Percentiles rank a stretch among this genome's conserved stretches.
Evolutionary conservation across 2,113 vertebrate genomes (phyloP).

Genomic region (Salminus brasiliensis): DNA sequence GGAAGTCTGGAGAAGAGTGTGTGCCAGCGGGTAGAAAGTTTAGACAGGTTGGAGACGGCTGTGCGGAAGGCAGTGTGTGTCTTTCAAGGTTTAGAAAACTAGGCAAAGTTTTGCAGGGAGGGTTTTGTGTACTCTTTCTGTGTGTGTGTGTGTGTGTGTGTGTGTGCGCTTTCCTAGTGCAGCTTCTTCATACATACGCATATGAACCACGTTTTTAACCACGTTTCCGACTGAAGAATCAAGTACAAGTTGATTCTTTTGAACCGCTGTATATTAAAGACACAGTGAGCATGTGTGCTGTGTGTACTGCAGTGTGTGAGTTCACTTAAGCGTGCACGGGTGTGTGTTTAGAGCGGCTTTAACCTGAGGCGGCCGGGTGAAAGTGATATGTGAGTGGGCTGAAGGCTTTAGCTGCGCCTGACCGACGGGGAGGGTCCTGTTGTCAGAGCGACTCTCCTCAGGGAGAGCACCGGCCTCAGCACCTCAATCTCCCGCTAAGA

Average conservation of each 20-base stretch:
- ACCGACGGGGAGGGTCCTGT: constrained; percentile 47
- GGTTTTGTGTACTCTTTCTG: constrained; percentile 60
- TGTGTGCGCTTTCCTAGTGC: too few relatives aligned
- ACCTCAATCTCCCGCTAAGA: constrained; percentile 74
- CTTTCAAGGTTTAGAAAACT: not conserved
- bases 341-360: constrained; percentile 68
- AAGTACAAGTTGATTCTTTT: too few relatives aligned
- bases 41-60: constrained; percentile 23
- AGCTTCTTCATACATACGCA: too few relatives aligned
- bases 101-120: constrained; percentile 44
- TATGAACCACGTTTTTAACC: too few relatives aligned
- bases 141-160: not conserved
- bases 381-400: constrained; percentile 78
- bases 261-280: too few relatives aligned
- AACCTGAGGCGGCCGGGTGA: constrained; percentile 76
- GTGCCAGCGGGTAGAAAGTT: constrained; percentile 61
- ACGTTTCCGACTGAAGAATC: too few relatives aligned
- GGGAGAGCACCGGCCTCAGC: constrained; percentile 63
- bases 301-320: constrained; percentile 76
- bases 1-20: constrained; percentile 36
- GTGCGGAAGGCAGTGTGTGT: not conserved
- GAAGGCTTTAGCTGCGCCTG: constrained; percentile 64
- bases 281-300: not conserved
- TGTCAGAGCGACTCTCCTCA: constrained; percentile 63
- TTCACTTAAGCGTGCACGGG: constrained; percentile 81